These are phyloP conservation scores for Perca fluviatilis DNA, from an alignment of 2,113 vertebrate genomes.

Conservation along the genomic window DNA sequence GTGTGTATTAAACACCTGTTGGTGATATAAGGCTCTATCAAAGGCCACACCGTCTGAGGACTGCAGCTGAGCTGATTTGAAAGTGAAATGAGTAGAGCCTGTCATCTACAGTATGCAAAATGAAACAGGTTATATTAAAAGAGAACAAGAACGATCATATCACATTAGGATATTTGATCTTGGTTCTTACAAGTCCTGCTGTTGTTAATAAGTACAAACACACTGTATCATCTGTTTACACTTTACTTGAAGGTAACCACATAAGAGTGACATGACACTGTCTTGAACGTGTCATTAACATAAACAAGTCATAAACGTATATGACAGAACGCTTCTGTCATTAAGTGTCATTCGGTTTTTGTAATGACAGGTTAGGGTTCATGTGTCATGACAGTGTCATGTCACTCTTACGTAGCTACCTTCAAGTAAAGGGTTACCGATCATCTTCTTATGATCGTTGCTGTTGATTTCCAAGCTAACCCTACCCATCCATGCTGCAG, in stretches of 20 bases:
- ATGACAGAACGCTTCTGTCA: too few relatives aligned
- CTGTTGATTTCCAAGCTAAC: not conserved
- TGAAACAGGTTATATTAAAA: not conserved
- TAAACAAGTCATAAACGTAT: too few relatives aligned
- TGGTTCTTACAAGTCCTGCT: not conserved
- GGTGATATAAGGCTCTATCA: not conserved
- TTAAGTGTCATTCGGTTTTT: too few relatives aligned
- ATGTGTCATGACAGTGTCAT: too few relatives aligned
- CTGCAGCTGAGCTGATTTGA: constrained; percentile 18
- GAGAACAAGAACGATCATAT: not conserved
- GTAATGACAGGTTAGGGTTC: too few relatives aligned
- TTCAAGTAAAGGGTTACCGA: too few relatives aligned
- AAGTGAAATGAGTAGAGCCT: constrained; percentile 29
- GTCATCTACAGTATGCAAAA: not conserved
- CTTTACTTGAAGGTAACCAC: too few relatives aligned
- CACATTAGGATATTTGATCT: too few relatives aligned
- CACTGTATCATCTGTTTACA: too few relatives aligned
- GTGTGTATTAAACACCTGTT: not conserved
- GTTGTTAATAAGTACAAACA: not conserved
- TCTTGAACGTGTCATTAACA: too few relatives aligned
- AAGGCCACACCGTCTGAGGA: not conserved
- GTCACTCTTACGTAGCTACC: too few relatives aligned
- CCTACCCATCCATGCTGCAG: not conserved
- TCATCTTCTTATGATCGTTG: not conserved
- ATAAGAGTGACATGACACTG: too few relatives aligned